These are phyloP conservation scores for Tuberolachnus salignus DNA, from an alignment of 2,888 invertebrate genomes.

Conservation along the genomic window DNA sequence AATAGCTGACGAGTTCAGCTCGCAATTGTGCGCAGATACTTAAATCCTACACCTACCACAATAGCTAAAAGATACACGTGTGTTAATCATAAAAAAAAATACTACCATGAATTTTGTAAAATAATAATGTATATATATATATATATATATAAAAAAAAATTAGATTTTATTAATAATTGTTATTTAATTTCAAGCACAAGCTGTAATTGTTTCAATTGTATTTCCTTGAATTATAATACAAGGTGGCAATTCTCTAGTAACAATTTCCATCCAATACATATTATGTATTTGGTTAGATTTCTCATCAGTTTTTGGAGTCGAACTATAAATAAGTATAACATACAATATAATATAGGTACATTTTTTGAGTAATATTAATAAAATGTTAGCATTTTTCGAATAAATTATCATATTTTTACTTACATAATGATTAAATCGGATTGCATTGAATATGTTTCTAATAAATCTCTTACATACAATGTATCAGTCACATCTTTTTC, in stretches of 20 bases:
- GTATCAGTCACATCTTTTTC: slow-evolving; percentile 86
- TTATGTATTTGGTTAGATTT: slow-evolving; percentile 13
- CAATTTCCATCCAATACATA: slow-evolving; percentile 30
- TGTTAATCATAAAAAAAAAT: too few species aligned
- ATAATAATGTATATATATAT: not conserved
- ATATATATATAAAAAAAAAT: too few species aligned
- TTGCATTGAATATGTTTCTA: slow-evolving; percentile 83
- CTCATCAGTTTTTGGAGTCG: not conserved
- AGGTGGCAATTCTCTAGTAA: slow-evolving; percentile 33
- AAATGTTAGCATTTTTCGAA: not conserved
- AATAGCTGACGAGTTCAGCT: not conserved
- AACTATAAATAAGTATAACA: slow-evolving; percentile 14
- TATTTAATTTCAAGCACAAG: slow-evolving; percentile 22
- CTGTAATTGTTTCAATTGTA: slow-evolving; percentile 33
- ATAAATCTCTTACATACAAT: slow-evolving; percentile 84
- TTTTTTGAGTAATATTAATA: not conserved
- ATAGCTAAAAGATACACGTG: too few species aligned
- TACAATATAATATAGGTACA: not conserved
- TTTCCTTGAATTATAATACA: slow-evolving; percentile 47
- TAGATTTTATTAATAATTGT: not conserved
- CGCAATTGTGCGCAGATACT: too few species aligned
- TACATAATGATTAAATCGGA: slow-evolving; percentile 94
- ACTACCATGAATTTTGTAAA: not conserved
- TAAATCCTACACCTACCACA: not conserved
- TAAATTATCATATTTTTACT: slow-evolving; percentile 35